phyloP scores from a whole-genome alignment of 2,797 vertebrate genomes.

The Poecilia gillii region DNA sequence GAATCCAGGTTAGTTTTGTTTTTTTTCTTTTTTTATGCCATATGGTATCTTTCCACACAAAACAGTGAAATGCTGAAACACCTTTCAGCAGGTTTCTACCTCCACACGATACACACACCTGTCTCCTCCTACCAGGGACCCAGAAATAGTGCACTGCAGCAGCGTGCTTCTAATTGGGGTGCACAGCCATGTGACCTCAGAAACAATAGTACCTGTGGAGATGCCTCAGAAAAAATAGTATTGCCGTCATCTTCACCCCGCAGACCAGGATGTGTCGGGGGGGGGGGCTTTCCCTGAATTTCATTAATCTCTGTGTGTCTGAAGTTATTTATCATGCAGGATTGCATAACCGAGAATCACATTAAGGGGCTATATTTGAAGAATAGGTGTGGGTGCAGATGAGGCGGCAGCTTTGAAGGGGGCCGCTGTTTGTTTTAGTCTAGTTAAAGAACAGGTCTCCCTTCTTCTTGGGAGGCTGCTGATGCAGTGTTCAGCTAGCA shows the following conservation, averaged over 20 bases:
- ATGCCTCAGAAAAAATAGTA: conserved; percentile 72
- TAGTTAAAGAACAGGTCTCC: conserved; percentile 67
- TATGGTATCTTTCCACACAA: conserved; percentile 36
- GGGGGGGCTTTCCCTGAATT: conserved; percentile 65
- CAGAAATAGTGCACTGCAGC: conserved; percentile 76
- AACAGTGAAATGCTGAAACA: conserved; percentile 42
- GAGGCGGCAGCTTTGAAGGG: conserved; percentile 42
- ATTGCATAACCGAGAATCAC: conserved; percentile 64
- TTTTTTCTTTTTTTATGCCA: conserved; percentile 29
- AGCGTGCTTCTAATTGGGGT: conserved; percentile 50
- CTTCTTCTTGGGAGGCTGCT: conserved; percentile 56
- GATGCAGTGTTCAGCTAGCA: conserved; percentile 59
- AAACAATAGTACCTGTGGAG: conserved; percentile 64
- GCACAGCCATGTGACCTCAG: conserved; percentile 63
- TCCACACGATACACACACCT: conserved; percentile 66
- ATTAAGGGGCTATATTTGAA: conserved; percentile 55
- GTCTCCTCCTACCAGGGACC: conserved; percentile 62
- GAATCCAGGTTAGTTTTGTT: conserved; percentile 29
- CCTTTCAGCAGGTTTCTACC: conserved; percentile 67
- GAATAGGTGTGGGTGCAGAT: conserved; percentile 57
- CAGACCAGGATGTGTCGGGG: conserved; percentile 32
- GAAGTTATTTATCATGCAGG: conserved; percentile 64
- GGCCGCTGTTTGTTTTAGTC: conserved; percentile 56
- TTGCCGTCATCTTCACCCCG: conserved; percentile 37
- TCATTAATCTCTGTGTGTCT: conserved; percentile 59